Evolutionary conservation across 2,113 vertebrate species (phyloP).

Genomic region (Lamprologus speciosus): DNA sequence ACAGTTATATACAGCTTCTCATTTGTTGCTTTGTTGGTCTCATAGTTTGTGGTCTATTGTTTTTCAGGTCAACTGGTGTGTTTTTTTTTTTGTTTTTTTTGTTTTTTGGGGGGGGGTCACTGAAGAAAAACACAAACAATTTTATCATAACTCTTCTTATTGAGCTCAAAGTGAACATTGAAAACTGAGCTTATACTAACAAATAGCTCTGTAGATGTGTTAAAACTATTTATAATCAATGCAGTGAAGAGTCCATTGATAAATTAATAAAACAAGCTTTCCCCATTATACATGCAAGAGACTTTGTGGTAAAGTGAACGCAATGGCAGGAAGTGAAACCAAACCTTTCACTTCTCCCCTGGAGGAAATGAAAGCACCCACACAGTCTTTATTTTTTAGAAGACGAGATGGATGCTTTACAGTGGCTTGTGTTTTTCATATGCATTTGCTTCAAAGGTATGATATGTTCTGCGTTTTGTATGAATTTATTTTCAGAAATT

Average conservation of each 20-base stretch:
- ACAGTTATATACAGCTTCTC: not conserved
- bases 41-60: not conserved
- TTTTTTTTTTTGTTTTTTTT: rapidly evolving
- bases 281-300: rapidly evolving
- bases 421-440: not conserved
- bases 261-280: not conserved
- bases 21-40: not conserved
- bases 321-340: constrained; percentile 14
- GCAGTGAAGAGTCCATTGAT: not conserved
- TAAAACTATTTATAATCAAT: not conserved
- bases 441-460: not conserved
- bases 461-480: not conserved
- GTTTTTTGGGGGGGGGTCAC: rapidly evolving
- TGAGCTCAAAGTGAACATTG: not conserved
- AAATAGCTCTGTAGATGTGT: not conserved
- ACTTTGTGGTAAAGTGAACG: not conserved
- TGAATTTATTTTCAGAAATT: not conserved
- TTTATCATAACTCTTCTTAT: not conserved
- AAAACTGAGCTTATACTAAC: not conserved
- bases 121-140: no score
- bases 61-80: not conserved
- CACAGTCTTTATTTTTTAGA: not conserved
- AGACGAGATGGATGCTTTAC: constrained; percentile 7
- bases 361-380: not conserved
- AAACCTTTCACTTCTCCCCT: not conserved